Conservation (phyloP, 2,888 invertebrate genomes). For the Cancer borealis region DNA sequence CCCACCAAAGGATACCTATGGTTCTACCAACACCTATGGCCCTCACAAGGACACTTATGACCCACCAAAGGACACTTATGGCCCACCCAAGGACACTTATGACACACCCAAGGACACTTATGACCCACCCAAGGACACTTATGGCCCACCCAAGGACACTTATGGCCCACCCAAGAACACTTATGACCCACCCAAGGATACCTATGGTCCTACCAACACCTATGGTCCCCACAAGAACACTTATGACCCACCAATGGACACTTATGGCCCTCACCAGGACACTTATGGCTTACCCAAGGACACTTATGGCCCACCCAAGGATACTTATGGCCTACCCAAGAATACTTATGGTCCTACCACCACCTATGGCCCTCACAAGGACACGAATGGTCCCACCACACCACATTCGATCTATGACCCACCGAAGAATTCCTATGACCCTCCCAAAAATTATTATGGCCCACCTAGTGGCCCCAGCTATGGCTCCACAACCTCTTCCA, state of each 20-base stretch:
- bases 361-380: too few relatives aligned
- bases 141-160: neutral
- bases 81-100: neutral
- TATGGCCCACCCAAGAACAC: neutral
- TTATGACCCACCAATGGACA: too few relatives aligned
- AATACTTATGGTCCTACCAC: too few relatives aligned
- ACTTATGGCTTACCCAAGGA: too few relatives aligned
- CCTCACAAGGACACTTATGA: neutral
- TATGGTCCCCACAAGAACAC: too few relatives aligned
- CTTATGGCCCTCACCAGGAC: too few relatives aligned
- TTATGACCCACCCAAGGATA: neutral
- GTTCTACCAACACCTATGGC: too few relatives aligned
- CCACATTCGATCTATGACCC: constrained; percentile 13
- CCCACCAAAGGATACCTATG: too few relatives aligned
- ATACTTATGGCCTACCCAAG: too few relatives aligned
- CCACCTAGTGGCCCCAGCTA: neutral
- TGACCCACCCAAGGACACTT: neutral
- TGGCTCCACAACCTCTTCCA: neutral
- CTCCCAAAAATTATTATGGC: constrained; percentile 20
- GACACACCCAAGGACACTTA: neutral
- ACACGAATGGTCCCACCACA: neutral
- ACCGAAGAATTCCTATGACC: neutral
- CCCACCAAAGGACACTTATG: neutral
- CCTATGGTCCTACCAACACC: neutral
- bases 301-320: too few relatives aligned